phyloP scores from a whole-genome alignment of 2,113 vertebrate species.

The Dicentrarchus labrax region DNA sequence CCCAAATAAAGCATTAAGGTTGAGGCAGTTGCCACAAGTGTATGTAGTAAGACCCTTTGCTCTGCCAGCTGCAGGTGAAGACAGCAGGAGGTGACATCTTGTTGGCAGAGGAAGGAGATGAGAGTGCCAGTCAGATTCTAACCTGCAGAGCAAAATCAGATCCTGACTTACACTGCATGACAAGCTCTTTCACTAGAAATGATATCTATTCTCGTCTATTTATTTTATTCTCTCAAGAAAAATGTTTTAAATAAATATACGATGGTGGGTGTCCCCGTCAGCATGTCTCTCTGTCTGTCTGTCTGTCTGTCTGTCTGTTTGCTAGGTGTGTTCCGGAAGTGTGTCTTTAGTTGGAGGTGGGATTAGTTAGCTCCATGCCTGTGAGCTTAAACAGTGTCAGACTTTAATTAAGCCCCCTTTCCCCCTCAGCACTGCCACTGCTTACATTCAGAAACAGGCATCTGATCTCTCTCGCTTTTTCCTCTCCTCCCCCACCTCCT shows the following conservation, averaged over 20 bases:
- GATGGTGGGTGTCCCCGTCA: not conserved
- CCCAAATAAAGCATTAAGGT: not conserved
- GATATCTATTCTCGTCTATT: not conserved
- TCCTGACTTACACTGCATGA: conserved; percentile 18
- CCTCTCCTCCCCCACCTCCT: conserved; percentile 4
- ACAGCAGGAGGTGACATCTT: conserved; percentile 44
- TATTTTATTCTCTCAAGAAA: not conserved
- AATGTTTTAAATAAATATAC: not conserved
- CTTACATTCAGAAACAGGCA: conserved; percentile 14
- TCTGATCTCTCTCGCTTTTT: conserved; percentile 20
- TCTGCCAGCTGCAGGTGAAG: conserved; percentile 21
- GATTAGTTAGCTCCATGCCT: conserved; percentile 30
- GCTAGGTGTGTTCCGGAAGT: not conserved
- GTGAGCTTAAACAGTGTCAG: conserved; percentile 36
- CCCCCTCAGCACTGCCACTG: conserved; percentile 1
- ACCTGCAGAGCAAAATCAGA: conserved; percentile 42
- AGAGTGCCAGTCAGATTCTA: conserved; percentile 30
- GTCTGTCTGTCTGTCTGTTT: conserved; percentile 21
- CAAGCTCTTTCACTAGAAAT: conserved; percentile 28
- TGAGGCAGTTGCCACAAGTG: not conserved
- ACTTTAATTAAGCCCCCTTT: conserved; percentile 58
- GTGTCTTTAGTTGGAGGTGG: conserved; percentile 40
- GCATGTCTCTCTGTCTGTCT: conserved; percentile 9
- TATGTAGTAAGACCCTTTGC: not conserved
- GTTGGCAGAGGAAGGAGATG: conserved; percentile 42